These are phyloP conservation scores for Machimus atricapillus DNA, from an alignment of 2,888 invertebrate genomes.

Conservation along the genomic window DNA sequence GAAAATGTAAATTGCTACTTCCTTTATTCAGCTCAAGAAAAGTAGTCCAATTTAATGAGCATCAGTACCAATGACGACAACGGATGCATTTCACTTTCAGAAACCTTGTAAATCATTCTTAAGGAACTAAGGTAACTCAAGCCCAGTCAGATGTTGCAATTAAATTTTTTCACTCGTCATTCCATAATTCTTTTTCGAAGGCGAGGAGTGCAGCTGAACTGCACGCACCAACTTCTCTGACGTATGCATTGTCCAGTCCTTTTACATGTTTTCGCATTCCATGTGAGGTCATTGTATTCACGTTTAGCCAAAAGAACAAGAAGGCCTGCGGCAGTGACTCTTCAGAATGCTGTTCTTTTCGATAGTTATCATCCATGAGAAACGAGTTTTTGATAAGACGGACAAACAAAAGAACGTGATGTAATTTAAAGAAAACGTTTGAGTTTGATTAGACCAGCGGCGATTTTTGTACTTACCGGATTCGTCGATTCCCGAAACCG, in stretches of 20 bases:
- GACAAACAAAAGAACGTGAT: not conserved
- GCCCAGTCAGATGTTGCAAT: not conserved
- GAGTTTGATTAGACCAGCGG: not conserved
- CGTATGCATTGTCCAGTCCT: not conserved
- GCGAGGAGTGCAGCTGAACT: not conserved
- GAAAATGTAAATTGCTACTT: not conserved
- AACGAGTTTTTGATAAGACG: slow-evolving; percentile 13
- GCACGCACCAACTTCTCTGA: not conserved
- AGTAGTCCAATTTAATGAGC: not conserved
- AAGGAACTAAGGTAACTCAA: not conserved
- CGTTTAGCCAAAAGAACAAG: slow-evolving; percentile 1
- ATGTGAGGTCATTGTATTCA: slow-evolving; percentile 22
- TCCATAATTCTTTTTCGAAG: slow-evolving; percentile 21
- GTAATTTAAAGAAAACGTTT: not conserved
- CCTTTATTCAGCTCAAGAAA: not conserved
- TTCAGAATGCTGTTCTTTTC: slow-evolving; percentile 3
- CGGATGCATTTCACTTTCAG: slow-evolving; percentile 22
- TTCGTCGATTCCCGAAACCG: not conserved
- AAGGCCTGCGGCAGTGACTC: not conserved
- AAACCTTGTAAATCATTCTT: slow-evolving; percentile 19
- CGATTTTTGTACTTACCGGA: not conserved
- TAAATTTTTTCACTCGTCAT: slow-evolving; percentile 9
- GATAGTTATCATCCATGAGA: not conserved
- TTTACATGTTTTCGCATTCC: not conserved
- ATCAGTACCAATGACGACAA: not conserved